Base-by-base conservation (phyloP, 1,140 invertebrate genomes). In the Grapholita molesta region DNA sequence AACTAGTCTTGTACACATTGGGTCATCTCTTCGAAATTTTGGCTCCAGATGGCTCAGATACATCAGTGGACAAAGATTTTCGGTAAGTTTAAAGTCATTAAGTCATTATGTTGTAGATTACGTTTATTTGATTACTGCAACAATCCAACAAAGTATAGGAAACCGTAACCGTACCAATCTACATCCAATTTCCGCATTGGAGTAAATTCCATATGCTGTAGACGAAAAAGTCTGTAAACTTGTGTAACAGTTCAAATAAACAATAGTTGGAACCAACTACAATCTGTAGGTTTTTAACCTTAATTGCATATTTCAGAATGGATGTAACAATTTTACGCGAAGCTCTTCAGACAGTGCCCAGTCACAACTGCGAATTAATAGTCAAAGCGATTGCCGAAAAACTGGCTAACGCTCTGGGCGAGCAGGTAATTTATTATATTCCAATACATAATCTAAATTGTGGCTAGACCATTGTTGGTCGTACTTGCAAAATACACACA, bases 1-100 rank as follows among this genome's bases (percentile, higher is more conserved):
- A 99, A 92, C 88, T 99, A 24, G 94, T 98, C 72, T 92, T 99
- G 2, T 98, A 96, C 8, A 96, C 98, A 12, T 94, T 98, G 12
- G 96, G 97, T 12, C 97, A 96, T 79, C 94, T 95, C 24, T 93
- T 96, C 86, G 92, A 95, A 83, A 93, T 94, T 74, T 82, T 95
- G 2, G 93, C 94, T 71, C 94, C 95, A 57, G 93, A 94, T 70
- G 85, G 91, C 76, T 79, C 85, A 23, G 88, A 89, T 23, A 74
- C 71, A n/a, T 68, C 70, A 48, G 72, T 85, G 4, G 85, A 89
- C 67, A 89, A 84, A 70, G 86, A 89, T 2, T 88, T 87, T 71
- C 84, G 88, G 86, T 90, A 82, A 68, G 9, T 30, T 61, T 38
- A 5, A 12, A 38, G 3, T n/a, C 5, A 38, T 38, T 38, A 3